A percentile compares a stretch with the other conserved stretches of the same genome.
Evolutionary conservation across 2,113 vertebrate genomes (phyloP).

Genomic region (Limanda limanda): DNA sequence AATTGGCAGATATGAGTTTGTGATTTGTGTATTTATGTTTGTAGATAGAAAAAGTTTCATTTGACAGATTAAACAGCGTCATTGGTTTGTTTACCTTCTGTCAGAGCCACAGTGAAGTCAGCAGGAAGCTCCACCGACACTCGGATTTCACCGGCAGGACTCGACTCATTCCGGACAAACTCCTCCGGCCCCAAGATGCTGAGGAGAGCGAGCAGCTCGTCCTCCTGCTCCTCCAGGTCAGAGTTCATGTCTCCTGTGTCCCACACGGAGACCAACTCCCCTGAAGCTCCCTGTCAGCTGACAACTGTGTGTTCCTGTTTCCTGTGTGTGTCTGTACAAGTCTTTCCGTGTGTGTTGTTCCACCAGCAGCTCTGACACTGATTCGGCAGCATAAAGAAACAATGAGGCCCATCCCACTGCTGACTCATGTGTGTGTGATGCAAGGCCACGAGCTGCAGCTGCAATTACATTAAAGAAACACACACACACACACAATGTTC

Average conservation of each 20-base stretch:
- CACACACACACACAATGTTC: no score
- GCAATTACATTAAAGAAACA: constrained; percentile 9
- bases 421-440: constrained; percentile 41
- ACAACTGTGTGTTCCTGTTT: neutral
- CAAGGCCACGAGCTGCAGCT: neutral
- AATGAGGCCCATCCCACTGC: neutral
- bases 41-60: no score
- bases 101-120: constrained; percentile 84
- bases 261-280: neutral
- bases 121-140: constrained; percentile 85
- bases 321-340: no score
- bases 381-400: no score
- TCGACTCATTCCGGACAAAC: constrained; percentile 84
- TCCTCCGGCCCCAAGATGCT: constrained; percentile 90
- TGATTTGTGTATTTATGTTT: no score
- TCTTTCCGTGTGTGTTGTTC: neutral
- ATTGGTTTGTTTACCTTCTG: constrained; percentile 56
- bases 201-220: constrained; percentile 89
- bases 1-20: no score
- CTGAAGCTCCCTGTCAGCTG: neutral
- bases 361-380: neutral
- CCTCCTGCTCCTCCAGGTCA: constrained; percentile 71
- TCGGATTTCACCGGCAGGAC: constrained; percentile 84
- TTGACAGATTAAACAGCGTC: neutral
- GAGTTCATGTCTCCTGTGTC: constrained; percentile 9